Conservation (phyloP, 2,797 vertebrate species). For the Tapirus indicus region DNA sequence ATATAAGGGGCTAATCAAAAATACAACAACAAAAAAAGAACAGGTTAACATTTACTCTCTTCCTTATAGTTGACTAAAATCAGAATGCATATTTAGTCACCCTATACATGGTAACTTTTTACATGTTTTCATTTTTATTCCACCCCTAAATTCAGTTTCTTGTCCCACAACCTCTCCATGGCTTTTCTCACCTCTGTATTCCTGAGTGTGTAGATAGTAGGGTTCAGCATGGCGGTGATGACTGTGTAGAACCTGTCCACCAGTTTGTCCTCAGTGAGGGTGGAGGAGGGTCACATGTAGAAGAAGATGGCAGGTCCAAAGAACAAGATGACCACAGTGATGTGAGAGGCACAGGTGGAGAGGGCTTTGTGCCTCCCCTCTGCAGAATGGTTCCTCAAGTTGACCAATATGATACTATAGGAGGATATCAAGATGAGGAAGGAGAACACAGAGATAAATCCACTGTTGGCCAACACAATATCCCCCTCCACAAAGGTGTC, state of each 20-base stretch:
- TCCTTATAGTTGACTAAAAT: background rate
- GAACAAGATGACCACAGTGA: too few species aligned
- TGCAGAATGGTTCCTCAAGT: conserved; percentile 63
- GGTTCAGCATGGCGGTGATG: too few species aligned
- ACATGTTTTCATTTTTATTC: conserved; percentile 2
- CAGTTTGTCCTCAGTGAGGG: too few species aligned
- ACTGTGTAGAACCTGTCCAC: too few species aligned
- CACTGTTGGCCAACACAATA: conserved; percentile 70
- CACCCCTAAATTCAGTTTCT: background rate
- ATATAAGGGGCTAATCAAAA: too few species aligned
- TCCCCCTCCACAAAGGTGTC: conserved; percentile 55
- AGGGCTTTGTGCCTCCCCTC: conserved; percentile 35
- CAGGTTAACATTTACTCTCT: background rate
- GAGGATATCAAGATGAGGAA: conserved; percentile 69
- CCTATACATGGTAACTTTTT: background rate
- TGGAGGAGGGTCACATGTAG: too few species aligned
- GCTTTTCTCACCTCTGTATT: conserved; percentile 64
- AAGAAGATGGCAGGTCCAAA: too few species aligned
- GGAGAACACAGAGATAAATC: conserved; percentile 47
- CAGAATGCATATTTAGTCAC: background rate
- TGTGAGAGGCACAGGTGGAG: too few species aligned
- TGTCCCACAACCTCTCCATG: conserved; percentile 67
- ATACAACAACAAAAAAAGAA: too few species aligned
- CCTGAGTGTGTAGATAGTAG: too few species aligned
- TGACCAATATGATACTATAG: conserved; percentile 59